Evolutionary conservation across 2,113 vertebrate species (phyloP).

Genomic region (Thymallus thymallus): DNA sequence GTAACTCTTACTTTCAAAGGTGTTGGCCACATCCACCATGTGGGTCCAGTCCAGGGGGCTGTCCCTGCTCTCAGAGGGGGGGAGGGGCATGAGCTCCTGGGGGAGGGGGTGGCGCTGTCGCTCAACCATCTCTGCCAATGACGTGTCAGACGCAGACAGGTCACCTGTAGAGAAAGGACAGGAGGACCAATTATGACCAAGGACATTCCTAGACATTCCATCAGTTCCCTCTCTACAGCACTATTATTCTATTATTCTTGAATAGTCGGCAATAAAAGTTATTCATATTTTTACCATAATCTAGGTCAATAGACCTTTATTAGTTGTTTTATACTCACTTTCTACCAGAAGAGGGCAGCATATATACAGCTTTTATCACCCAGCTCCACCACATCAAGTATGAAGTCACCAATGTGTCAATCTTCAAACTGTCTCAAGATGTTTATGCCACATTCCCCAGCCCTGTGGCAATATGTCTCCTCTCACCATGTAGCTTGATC

Average conservation of each 20-base stretch:
- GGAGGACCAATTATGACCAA: too few relatives aligned
- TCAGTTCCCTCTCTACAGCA: too few relatives aligned
- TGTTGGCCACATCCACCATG: constrained; percentile 94
- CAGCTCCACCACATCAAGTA: too few relatives aligned
- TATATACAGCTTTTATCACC: neutral
- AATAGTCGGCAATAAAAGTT: too few relatives aligned
- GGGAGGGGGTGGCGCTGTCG: constrained; percentile 85
- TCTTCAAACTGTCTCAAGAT: too few relatives aligned
- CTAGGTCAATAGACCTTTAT: too few relatives aligned
- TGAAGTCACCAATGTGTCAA: too few relatives aligned
- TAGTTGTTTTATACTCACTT: too few relatives aligned
- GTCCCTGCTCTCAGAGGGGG: constrained; percentile 77
- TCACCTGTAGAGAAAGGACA: constrained; percentile 74
- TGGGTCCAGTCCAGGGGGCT: constrained; percentile 91
- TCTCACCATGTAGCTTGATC: constrained; percentile 92
- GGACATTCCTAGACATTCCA: neutral
- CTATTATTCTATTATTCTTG: too few relatives aligned
- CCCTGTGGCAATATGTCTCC: too few relatives aligned
- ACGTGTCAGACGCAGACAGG: constrained; percentile 97
- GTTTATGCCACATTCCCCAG: too few relatives aligned
- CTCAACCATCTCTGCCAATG: constrained; percentile 93
- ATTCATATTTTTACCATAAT: too few relatives aligned
- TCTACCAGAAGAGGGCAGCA: constrained; percentile 21
- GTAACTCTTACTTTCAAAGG: constrained; percentile 84
- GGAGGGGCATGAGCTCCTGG: constrained; percentile 94